Conservation (phyloP, 2,888 invertebrate species). For the Drosophila algonquin region DNA sequence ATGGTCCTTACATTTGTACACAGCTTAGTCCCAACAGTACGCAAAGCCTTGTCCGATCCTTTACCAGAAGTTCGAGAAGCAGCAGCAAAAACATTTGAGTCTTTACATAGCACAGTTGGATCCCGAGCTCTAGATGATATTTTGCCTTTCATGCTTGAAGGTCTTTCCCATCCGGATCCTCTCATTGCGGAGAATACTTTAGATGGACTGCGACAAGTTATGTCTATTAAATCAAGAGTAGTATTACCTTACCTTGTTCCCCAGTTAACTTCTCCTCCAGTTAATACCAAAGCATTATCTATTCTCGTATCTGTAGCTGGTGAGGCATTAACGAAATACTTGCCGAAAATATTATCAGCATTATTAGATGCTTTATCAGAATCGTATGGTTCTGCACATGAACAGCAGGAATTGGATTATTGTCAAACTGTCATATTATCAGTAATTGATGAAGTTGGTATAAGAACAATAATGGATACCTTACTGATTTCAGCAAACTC, state of each 20-base stretch:
- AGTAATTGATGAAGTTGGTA: constrained; percentile 93
- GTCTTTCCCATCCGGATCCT: constrained; percentile 90
- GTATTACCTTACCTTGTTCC: constrained; percentile 98
- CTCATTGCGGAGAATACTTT: constrained; percentile 94
- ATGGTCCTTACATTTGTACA: constrained; percentile 96
- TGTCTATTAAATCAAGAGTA: constrained; percentile 97
- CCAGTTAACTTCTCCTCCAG: constrained; percentile 93
- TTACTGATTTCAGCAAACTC: constrained; percentile 90
- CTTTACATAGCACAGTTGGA: constrained; percentile 96
- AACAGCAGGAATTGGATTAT: constrained; percentile 92
- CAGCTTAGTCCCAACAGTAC: constrained; percentile 96
- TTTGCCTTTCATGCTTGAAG: constrained; percentile 93
- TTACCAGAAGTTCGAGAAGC: constrained; percentile 96
- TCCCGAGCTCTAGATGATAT: constrained; percentile 98
- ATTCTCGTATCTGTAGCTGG: constrained; percentile 97
- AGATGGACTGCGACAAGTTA: constrained; percentile 97
- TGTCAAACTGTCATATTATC: constrained; percentile 97
- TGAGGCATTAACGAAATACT: constrained; percentile 94
- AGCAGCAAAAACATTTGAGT: constrained; percentile 98
- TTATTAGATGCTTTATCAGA: constrained; percentile 90
- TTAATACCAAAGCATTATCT: constrained; percentile 96
- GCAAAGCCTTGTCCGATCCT: constrained; percentile 96
- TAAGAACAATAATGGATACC: constrained; percentile 94
- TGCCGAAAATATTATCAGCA: constrained; percentile 96
- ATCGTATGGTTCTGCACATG: constrained; percentile 88